Evolutionary conservation across 1,140 invertebrate species (phyloP), one percentile per base, ranked within the genome.

Genomic region (Panonychus citri): DNA sequence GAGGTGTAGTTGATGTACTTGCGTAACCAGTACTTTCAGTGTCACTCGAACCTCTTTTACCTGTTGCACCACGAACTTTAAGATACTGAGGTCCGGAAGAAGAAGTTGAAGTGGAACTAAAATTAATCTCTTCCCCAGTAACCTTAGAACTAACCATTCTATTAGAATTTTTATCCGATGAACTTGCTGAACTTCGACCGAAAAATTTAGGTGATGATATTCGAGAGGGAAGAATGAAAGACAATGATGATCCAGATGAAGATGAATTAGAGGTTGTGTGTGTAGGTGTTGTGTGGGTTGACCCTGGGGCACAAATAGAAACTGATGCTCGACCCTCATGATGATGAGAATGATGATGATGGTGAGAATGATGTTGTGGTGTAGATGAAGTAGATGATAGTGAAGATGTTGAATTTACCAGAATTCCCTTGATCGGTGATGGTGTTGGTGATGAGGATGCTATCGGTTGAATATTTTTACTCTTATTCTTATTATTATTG

Each of bases 1-100:
- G 53, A 10, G 65, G 64, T 42, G 63, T 65, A 4, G 54, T 57
- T 3, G 62, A 63, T 48, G 54, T 40, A 30, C 64, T 65, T 15
- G 62, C 56, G 12, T 51, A 51, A 2, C 49, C 49, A 40, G 59
- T 61, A 28, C 51, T 54, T 52, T 64, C 63, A 17, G 63, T 62
- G 28, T 65, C 63, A 26, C 48, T 46, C 25, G 61, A 62, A 1
- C 62, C 62, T 26, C 62, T 43, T 54, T 64, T 64, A 26, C 57
- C 56, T 2, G 59, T 60, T 15, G 61, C 58, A 51, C 63, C 63
- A 48, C 62, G 57, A 34, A 64, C 63, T 59, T 60, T 59, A 15
- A 64, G 58, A 42, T 64, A 64, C 12, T 34, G 30, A 7, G 30
- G 30, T 7, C 30, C 30, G 12, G 30, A 34, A 17, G 51, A 61